Evolutionary conservation across 2,888 invertebrate genomes (phyloP).

Genomic region (Didymodactylos carnosus): DNA sequence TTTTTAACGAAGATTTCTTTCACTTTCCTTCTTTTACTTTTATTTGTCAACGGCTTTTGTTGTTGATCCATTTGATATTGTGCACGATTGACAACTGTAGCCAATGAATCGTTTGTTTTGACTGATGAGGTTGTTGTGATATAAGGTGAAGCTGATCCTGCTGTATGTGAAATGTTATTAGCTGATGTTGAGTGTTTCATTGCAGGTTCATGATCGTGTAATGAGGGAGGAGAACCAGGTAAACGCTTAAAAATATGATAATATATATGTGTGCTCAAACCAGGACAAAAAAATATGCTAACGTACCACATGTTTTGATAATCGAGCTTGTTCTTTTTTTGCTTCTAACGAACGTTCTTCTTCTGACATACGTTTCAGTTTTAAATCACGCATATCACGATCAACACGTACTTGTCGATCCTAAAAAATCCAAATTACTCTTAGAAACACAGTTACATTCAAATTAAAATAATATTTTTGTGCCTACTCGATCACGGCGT

Average conservation of each 20-base stretch:
- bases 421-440: background rate
- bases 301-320: background rate
- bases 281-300: background rate
- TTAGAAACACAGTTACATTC: too few relatives aligned
- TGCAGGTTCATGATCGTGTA: background rate
- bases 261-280: too few relatives aligned
- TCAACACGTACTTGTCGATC: background rate
- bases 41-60: too few relatives aligned
- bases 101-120: too few relatives aligned
- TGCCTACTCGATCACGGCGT: background rate
- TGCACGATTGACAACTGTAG: too few relatives aligned
- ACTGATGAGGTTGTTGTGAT: too few relatives aligned
- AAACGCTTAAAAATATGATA: background rate
- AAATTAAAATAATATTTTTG: background rate
- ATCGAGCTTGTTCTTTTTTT: constrained; percentile 4
- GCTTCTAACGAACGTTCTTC: constrained; percentile 1
- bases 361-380: background rate
- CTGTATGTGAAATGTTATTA: background rate
- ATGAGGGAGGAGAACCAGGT: background rate
- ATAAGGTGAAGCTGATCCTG: too few relatives aligned
- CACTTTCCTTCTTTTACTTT: too few relatives aligned
- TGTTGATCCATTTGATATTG: too few relatives aligned
- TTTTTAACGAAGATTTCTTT: too few relatives aligned
- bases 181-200: background rate
- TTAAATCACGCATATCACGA: background rate